Evolutionary conservation across 2,888 invertebrate genomes (phyloP), one percentile per base, ranked within the genome.

Genomic region (Euzetes globulus): DNA sequence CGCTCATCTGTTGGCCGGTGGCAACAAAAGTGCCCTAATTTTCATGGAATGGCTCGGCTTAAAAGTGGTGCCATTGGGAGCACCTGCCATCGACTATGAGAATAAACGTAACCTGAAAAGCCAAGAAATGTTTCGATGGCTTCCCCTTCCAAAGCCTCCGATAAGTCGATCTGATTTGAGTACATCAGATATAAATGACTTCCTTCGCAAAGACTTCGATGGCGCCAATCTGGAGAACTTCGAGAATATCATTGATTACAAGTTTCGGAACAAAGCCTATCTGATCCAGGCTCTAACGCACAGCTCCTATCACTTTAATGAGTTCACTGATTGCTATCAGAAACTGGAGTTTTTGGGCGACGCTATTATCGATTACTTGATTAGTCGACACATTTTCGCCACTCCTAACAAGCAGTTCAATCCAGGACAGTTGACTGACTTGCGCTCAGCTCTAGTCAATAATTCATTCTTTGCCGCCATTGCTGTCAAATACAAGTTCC

Each of bases 361-460:
- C 84, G 93, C 95, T 9, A 86, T 96, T 37, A 83, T 95, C 84
- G 95, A 96, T 83, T 94, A 94, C 82, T 83, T 96, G 15, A 88
- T 96, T 33, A 94, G 95, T 0, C 85, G 90, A 15, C 88, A 93
- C 81, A 73, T 76, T 19, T 97, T 87, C 81, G 93, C 95, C 82
- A 87, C 88, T 77, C 88, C 87, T 77, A 84, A 84, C 0, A 80
- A 84, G 55, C 80, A 84, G 58, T 85, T 91, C 80, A 87, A 87
- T 75, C 94, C 94, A 0, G 97, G 96, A 0, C 88, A 92, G 22
- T 83, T 99, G 75, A 97, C 97, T 0, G 97, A 98, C 84, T 82
- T 98, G 76, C 86, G 98, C 50, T 96, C 97, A 0, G 93, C 98
- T 0, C 85, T 99, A 2, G 98, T 99, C 2, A 98, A 99, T 82